A percentile compares a stretch with the other conserved stretches of the same genome.
Conservation (phyloP, 2,113 vertebrate genomes). For the Stegastes partitus region DNA sequence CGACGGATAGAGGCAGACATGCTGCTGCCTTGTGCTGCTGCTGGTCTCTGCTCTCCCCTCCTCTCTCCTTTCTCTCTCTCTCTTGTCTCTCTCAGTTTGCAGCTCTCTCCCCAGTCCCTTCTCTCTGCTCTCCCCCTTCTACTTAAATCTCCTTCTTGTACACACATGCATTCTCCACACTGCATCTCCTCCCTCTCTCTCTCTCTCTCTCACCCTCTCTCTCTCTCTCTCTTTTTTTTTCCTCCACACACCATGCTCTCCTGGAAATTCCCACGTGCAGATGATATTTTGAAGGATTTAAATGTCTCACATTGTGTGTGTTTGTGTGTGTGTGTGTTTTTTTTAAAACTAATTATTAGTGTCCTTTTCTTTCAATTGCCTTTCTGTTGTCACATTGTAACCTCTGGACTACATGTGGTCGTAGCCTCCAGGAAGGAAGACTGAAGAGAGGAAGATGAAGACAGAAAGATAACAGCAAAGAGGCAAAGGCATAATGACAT, state of each 20-base stretch:
- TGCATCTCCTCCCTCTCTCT: slow-evolving; percentile 5
- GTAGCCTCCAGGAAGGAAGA: not conserved
- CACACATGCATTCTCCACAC: slow-evolving; percentile 56
- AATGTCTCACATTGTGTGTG: not conserved
- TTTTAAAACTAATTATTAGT: not conserved
- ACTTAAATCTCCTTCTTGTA: slow-evolving; percentile 57
- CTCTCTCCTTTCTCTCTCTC: slow-evolving; percentile 23
- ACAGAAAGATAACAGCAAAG: not conserved
- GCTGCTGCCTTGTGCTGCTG: slow-evolving; percentile 45
- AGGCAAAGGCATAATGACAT: not conserved
- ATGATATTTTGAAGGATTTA: slow-evolving; percentile 4
- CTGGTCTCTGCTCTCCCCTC: slow-evolving; percentile 54
- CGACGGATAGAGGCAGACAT: slow-evolving; percentile 58
- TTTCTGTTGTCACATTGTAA: not conserved
- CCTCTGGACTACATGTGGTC: not conserved
- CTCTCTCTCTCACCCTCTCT: slow-evolving; percentile 9
- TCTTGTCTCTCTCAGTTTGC: slow-evolving; percentile 41
- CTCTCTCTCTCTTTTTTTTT: not conserved
- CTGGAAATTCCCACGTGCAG: not conserved
- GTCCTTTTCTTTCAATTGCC: not conserved
- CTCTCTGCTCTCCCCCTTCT: slow-evolving; percentile 57
- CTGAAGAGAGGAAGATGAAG: not conserved
- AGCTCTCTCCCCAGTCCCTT: slow-evolving; percentile 45
- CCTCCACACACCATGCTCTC: slow-evolving; percentile 9
- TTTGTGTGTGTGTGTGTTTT: too few species aligned